phyloP scores from a whole-genome alignment of 2,888 invertebrate genomes.

The Gastracanthus pulcherrimus region DNA sequence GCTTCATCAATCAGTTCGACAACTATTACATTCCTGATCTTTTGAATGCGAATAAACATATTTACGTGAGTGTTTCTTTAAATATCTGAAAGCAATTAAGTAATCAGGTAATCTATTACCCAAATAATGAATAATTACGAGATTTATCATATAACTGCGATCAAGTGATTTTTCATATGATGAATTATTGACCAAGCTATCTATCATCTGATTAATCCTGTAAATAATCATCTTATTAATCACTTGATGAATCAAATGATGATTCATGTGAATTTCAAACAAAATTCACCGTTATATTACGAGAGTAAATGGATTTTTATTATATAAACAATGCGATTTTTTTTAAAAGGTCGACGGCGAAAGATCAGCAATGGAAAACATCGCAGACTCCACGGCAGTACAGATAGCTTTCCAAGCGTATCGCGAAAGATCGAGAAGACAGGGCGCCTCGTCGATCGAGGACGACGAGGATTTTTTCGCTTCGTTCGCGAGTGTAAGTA shows the following conservation, averaged over 20 bases:
- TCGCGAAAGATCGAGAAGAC: slow-evolving; percentile 26
- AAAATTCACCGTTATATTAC: no score
- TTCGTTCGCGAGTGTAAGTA: slow-evolving; percentile 30
- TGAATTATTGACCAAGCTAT: no score
- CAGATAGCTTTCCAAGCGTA: slow-evolving; percentile 45
- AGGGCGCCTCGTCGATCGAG: slow-evolving; percentile 20
- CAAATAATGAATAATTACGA: no score
- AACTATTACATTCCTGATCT: slow-evolving; percentile 49
- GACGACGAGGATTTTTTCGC: slow-evolving; percentile 42
- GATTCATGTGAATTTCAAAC: no score
- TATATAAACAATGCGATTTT: no score
- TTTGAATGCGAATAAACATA: slow-evolving; percentile 27
- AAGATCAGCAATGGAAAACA: slow-evolving; percentile 46
- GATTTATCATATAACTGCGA: no score
- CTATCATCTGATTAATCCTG: no score
- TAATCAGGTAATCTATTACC: no score
- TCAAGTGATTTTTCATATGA: no score
- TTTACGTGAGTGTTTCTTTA: slow-evolving; percentile 23
- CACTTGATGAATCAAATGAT: no score
- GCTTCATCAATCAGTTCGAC: slow-evolving; percentile 45
- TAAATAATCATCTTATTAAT: no score
- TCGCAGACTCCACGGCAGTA: slow-evolving; percentile 35
- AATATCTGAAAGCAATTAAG: neutral
- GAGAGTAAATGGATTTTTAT: no score
- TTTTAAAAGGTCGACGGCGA: slow-evolving; percentile 40